Percentiles rank a stretch among this genome's conserved stretches.
phyloP scores from a whole-genome alignment of 2,888 invertebrate species.

The Scaptodrosophila latifasciaeformis region DNA sequence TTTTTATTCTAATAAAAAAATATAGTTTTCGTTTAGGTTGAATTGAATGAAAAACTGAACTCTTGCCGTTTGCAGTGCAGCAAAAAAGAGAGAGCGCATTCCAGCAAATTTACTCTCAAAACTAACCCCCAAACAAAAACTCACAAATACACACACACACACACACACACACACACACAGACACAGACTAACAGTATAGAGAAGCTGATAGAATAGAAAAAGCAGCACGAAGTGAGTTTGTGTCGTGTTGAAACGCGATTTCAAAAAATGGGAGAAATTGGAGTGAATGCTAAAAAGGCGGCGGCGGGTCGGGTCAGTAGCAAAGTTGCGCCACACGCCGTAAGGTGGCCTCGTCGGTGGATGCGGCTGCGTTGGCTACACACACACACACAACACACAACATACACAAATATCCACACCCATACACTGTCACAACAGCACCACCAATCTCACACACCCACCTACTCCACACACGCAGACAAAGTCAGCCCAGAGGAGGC shows the following conservation, averaged over 20 bases:
- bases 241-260: constrained; percentile 28
- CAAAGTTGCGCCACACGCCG: constrained; percentile 71
- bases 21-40: too few species aligned
- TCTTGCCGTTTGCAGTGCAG: too few species aligned
- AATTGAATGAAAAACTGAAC: too few species aligned
- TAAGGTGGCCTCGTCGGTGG: constrained; percentile 67
- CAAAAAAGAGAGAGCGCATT: constrained; percentile 1
- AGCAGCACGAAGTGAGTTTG: constrained; percentile 41
- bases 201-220: too few species aligned
- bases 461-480: not conserved
- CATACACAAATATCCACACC: constrained; percentile 1
- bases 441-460: constrained; percentile 2
- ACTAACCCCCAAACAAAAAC: too few species aligned
- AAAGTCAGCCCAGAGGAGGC: not conserved
- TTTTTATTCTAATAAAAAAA: too few species aligned
- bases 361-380: constrained; percentile 51
- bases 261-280: constrained; percentile 1
- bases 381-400: constrained; percentile 31
- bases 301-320: constrained; percentile 62
- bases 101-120: not conserved
- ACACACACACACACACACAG: constrained; percentile 22
- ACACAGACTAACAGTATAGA: constrained; percentile 20
- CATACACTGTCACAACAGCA: too few species aligned
- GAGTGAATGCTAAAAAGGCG: constrained; percentile 14
- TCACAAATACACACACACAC: not conserved